Percentiles rank a stretch among this genome's conserved stretches.
These are phyloP conservation scores for Sebastes variabilis DNA, from an alignment of 2,797 vertebrate genomes.

Conservation along the genomic window DNA sequence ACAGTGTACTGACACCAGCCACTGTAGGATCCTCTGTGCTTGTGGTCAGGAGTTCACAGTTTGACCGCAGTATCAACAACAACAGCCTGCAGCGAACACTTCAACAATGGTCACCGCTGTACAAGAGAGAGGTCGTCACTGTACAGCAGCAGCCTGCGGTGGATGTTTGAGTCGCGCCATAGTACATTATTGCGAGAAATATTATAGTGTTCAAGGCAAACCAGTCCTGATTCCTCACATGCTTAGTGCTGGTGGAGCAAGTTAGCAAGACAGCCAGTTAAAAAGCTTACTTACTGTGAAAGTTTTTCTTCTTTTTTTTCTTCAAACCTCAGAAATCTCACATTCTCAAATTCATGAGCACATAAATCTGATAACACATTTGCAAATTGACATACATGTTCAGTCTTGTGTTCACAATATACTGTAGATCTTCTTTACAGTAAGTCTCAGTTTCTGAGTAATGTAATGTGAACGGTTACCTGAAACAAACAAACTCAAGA, in stretches of 20 bases:
- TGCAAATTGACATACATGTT: background rate
- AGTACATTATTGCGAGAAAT: background rate
- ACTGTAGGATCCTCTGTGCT: background rate
- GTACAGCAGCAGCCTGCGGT: slow-evolving; percentile 18
- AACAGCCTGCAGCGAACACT: slow-evolving; percentile 38
- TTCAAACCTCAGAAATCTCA: background rate
- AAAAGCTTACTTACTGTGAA: background rate
- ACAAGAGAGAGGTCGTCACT: slow-evolving; percentile 10
- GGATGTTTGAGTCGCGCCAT: slow-evolving; percentile 10
- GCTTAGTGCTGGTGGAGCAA: background rate
- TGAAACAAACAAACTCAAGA: background rate
- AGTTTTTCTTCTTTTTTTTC: background rate
- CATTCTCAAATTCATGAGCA: background rate
- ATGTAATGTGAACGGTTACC: background rate
- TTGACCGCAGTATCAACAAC: slow-evolving; percentile 22
- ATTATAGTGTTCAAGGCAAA: background rate
- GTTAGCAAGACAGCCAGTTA: background rate
- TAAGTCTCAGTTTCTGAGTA: background rate
- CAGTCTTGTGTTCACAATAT: background rate
- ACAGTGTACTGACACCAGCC: background rate
- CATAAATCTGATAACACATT: background rate
- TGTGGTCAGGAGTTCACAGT: slow-evolving; percentile 9
- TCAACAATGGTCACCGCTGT: slow-evolving; percentile 27
- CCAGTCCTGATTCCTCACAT: background rate
- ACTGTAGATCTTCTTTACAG: background rate